phyloP scores from a whole-genome alignment of 1,140 invertebrate genomes.

The Cephus cinctus region DNA sequence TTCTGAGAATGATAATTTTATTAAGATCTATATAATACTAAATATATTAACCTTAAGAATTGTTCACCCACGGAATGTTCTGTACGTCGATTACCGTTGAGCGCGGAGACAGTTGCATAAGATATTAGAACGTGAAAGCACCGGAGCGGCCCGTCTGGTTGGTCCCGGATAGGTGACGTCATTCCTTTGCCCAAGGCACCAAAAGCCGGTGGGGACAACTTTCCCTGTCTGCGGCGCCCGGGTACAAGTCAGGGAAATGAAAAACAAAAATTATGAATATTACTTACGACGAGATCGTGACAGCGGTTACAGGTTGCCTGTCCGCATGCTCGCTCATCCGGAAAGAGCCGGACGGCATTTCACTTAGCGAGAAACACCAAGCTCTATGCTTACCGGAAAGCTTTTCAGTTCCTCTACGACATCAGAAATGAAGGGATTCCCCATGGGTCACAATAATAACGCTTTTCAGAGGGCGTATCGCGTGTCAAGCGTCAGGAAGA shows the following conservation, averaged over 20 bases:
- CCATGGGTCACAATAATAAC: too few species aligned
- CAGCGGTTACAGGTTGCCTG: too few species aligned
- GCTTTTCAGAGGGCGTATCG: constrained; percentile 57
- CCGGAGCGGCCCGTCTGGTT: constrained; percentile 27
- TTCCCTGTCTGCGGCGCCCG: constrained; percentile 34
- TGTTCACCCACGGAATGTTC: too few species aligned
- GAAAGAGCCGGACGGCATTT: too few species aligned
- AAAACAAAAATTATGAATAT: neutral
- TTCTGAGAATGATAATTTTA: too few species aligned
- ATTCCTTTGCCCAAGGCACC: constrained; percentile 34
- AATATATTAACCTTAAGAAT: too few species aligned
- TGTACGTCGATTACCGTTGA: constrained; percentile 23
- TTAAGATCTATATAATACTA: too few species aligned
- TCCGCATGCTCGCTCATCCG: too few species aligned
- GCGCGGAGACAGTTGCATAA: constrained; percentile 47
- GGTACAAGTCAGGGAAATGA: neutral
- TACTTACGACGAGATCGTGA: neutral
- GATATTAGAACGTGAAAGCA: constrained; percentile 57
- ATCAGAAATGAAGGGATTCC: too few species aligned
- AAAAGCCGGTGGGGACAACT: constrained; percentile 39
- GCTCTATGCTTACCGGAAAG: too few species aligned
- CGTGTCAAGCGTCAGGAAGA: constrained; percentile 62
- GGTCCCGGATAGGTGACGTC: constrained; percentile 51
- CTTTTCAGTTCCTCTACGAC: too few species aligned
- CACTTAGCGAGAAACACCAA: too few species aligned